Conservation (phyloP, 2,113 vertebrate species). For the Oriolus oriolus region DNA sequence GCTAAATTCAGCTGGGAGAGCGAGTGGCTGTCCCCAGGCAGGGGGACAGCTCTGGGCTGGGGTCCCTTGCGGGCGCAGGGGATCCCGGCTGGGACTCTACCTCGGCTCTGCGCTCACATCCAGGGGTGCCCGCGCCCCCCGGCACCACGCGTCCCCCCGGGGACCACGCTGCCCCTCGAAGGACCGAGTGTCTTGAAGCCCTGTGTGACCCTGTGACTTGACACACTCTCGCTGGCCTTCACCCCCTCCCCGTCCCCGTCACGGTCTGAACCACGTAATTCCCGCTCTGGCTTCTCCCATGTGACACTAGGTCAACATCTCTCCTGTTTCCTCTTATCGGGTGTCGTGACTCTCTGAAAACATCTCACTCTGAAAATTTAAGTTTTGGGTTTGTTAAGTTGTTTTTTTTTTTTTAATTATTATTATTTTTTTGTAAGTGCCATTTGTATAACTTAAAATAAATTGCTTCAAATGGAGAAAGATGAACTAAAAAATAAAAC, state of each 20-base stretch:
- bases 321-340: constrained; percentile 33
- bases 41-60: background rate
- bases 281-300: constrained; percentile 25
- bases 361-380: constrained; percentile 68
- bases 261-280: background rate
- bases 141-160: background rate
- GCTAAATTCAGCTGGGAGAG: constrained; percentile 54
- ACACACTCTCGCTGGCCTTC: background rate
- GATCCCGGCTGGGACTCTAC: background rate
- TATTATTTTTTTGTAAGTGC: constrained; percentile 88
- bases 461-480: constrained; percentile 83
- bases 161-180: background rate
- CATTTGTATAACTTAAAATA: constrained; percentile 94
- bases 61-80: background rate
- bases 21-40: background rate
- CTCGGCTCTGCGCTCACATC: constrained; percentile 13
- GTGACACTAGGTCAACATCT: constrained; percentile 37
- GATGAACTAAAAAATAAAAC: constrained; percentile 75
- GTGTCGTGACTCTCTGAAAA: constrained; percentile 62
- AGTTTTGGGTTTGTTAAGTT: constrained; percentile 72
- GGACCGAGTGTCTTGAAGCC: constrained; percentile 24
- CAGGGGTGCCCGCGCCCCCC: background rate
- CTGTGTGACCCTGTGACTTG: constrained; percentile 6
- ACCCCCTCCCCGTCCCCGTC: background rate
- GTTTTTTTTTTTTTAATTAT: constrained; percentile 62